These are phyloP conservation scores for Chrysoperla carnea DNA, from an alignment of 1,140 invertebrate species.

Conservation along the genomic window DNA sequence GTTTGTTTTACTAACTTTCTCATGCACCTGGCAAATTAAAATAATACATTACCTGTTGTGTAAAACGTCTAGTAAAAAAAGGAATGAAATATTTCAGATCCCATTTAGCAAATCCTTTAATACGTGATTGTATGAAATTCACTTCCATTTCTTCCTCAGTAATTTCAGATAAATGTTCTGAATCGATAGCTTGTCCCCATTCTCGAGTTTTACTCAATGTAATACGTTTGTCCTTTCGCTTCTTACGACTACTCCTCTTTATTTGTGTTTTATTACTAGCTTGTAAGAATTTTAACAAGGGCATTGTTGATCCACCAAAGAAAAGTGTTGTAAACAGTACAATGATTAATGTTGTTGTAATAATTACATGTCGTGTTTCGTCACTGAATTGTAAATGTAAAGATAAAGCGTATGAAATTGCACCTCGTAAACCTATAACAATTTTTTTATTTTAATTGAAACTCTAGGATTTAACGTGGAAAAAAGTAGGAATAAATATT, in stretches of 20 bases:
- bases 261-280: slow-evolving; percentile 27
- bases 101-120: slow-evolving; percentile 71
- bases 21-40: too few species aligned
- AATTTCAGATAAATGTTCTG: slow-evolving; percentile 86
- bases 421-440: slow-evolving; percentile 69
- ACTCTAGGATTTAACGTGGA: neutral
- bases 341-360: slow-evolving; percentile 93
- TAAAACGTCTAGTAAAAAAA: slow-evolving; percentile 87
- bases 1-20: too few species aligned
- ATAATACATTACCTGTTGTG: slow-evolving; percentile 49
- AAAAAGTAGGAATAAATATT: too few species aligned
- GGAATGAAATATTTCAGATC: slow-evolving; percentile 90
- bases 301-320: slow-evolving; percentile 94
- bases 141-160: slow-evolving; percentile 89
- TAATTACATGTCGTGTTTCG: slow-evolving; percentile 87
- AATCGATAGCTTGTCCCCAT: slow-evolving; percentile 93
- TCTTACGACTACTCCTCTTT: slow-evolving; percentile 30
- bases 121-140: slow-evolving; percentile 41
- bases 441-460: slow-evolving; percentile 5
- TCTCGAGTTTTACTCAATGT: slow-evolving; percentile 92
- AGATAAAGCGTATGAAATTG: slow-evolving; percentile 94
- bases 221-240: slow-evolving; percentile 64
- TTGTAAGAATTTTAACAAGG: slow-evolving; percentile 70
- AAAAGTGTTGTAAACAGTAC: slow-evolving; percentile 86
- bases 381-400: slow-evolving; percentile 89